Percentiles rank a stretch among this genome's conserved stretches.
phyloP scores from a whole-genome alignment of 2,113 vertebrate species.

The Hydrolagus affinis region DNA sequence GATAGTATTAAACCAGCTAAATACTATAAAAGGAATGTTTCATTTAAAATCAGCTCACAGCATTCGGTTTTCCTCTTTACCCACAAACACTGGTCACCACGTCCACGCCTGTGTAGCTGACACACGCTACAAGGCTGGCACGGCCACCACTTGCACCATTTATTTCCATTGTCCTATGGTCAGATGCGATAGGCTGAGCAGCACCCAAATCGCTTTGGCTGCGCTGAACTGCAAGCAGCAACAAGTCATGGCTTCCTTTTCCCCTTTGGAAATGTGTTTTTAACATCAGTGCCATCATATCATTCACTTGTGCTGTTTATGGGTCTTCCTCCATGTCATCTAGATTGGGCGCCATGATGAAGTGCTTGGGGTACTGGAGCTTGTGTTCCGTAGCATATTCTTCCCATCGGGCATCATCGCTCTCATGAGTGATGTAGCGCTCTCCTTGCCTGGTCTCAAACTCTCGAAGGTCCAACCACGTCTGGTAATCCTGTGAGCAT shows the following conservation, averaged over 20 bases:
- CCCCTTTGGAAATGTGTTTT: constrained; percentile 2
- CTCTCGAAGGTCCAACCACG: constrained; percentile 93
- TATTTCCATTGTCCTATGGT: constrained; percentile 2
- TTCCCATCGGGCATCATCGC: constrained; percentile 91
- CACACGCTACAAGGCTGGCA: background rate
- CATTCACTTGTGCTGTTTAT: constrained; percentile 46
- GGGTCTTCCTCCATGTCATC: constrained; percentile 98
- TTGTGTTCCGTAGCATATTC: constrained; percentile 77
- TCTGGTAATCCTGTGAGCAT: constrained; percentile 81
- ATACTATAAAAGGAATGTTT: constrained; percentile 30
- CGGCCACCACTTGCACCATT: constrained; percentile 12
- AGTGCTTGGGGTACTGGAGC: constrained; percentile 82
- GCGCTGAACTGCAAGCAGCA: constrained; percentile 15
- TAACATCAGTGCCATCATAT: constrained; percentile 10
- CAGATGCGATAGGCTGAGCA: constrained; percentile 3
- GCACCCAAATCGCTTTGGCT: constrained; percentile 17
- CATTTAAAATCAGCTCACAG: constrained; percentile 30
- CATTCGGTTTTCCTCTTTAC: constrained; percentile 26
- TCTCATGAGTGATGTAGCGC: constrained; percentile 94
- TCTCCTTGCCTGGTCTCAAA: constrained; percentile 90
- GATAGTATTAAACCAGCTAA: constrained; percentile 32
- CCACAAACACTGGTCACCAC: constrained; percentile 16
- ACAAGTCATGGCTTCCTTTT: constrained; percentile 25
- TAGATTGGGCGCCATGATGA: constrained; percentile 93
- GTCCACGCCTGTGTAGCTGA: constrained; percentile 7